Conservation (phyloP, 2,797 vertebrate species). For the Arctocebus calabarensis region DNA sequence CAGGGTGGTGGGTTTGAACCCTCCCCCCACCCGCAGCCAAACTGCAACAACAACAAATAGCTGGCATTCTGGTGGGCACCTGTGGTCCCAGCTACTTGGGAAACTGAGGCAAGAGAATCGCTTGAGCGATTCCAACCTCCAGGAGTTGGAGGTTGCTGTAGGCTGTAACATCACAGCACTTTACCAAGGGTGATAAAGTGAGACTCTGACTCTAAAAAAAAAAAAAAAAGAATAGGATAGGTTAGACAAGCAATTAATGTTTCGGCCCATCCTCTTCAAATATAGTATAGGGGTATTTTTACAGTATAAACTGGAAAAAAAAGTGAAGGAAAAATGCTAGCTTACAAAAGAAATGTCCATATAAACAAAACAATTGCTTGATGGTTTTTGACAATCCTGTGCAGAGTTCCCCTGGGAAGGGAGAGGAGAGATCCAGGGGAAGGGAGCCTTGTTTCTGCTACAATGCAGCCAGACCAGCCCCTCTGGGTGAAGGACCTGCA, state of each 20-base stretch:
- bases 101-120: too few species aligned
- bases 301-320: neutral
- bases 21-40: too few species aligned
- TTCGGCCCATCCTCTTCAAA: slow-evolving; percentile 11
- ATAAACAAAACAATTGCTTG: neutral
- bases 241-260: neutral
- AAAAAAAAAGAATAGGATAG: neutral
- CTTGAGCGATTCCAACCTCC: too few species aligned
- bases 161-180: too few species aligned
- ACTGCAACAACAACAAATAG: too few species aligned
- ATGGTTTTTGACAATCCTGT: neutral
- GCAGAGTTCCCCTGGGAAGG: neutral
- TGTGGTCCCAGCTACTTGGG: too few species aligned
- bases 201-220: too few species aligned
- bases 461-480: neutral
- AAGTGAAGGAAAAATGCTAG: neutral
- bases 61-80: too few species aligned
- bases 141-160: too few species aligned
- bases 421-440: neutral
- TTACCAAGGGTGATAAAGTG: too few species aligned
- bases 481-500: neutral
- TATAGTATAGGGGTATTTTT: slow-evolving; percentile 1
- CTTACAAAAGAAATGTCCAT: neutral
- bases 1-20: too few species aligned
- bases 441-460: neutral